Evolutionary conservation across 2,888 invertebrate genomes (phyloP).

Genomic region (Pachycephus smyrnensis): DNA sequence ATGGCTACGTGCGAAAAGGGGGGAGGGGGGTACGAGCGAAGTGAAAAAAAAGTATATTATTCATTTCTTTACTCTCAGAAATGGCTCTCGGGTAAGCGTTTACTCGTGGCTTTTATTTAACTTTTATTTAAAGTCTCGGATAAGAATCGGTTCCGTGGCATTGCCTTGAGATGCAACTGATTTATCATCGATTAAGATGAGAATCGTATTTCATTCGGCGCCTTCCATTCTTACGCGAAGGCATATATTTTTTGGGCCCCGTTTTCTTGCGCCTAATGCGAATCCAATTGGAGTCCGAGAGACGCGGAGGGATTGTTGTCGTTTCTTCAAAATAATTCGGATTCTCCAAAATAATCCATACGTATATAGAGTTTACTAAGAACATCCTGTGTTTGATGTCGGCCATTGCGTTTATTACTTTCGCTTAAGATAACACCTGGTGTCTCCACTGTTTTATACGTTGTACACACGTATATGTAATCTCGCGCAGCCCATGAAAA

Average conservation of each 20-base stretch:
- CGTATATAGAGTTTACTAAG: too few relatives aligned
- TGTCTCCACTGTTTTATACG: background rate
- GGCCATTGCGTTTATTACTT: background rate
- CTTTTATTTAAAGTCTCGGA: background rate
- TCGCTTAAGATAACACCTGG: too few relatives aligned
- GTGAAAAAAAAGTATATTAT: background rate
- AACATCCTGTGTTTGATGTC: background rate
- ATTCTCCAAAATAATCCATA: background rate
- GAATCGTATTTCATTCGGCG: background rate
- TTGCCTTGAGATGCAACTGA: background rate
- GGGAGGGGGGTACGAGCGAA: too few relatives aligned
- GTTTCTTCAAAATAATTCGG: background rate
- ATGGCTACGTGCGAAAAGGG: background rate
- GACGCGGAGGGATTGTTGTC: background rate
- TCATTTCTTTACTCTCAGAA: background rate
- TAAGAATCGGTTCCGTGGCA: background rate
- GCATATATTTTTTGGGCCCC: background rate
- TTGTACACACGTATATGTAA: background rate
- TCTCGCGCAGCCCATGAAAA: background rate
- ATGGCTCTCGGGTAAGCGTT: background rate
- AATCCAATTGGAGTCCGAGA: too few relatives aligned
- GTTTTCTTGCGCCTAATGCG: too few relatives aligned
- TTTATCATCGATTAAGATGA: background rate
- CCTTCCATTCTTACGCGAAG: background rate
- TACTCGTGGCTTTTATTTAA: background rate